Evolutionary conservation across 64 coral and sea anemone genomes (phyloP).

Genomic region (Cladopsammia gracilis): DNA sequence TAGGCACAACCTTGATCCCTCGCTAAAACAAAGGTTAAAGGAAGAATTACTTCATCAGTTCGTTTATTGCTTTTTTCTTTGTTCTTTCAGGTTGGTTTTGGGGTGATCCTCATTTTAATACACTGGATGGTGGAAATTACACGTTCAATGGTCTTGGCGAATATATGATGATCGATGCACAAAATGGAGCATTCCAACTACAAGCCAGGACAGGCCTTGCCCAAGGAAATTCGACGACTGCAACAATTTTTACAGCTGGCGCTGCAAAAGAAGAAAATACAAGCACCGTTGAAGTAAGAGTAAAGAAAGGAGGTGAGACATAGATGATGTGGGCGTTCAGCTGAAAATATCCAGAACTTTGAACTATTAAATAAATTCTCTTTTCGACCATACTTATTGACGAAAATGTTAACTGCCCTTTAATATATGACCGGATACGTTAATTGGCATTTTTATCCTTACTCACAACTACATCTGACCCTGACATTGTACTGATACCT

Average conservation of each 20-base stretch:
- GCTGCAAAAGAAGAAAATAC: slow-evolving; percentile 67
- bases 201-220: slow-evolving; percentile 68
- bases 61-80: not conserved
- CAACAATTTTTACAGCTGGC: slow-evolving; percentile 64
- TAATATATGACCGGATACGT: too few species aligned
- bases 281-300: slow-evolving; percentile 48
- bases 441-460: too few species aligned
- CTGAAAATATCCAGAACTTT: too few species aligned
- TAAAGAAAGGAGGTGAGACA: slow-evolving; percentile 20
- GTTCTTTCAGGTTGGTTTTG: slow-evolving; percentile 37
- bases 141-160: slow-evolving; percentile 75
- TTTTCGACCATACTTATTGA: not conserved
- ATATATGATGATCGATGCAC: slow-evolving; percentile 34
- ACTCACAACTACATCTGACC: too few species aligned
- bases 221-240: slow-evolving; percentile 15
- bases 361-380: not conserved
- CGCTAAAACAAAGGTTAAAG: too few species aligned
- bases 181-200: slow-evolving; percentile 55
- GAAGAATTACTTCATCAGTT: not conserved
- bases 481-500: too few species aligned
- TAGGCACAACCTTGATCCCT: too few species aligned
- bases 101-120: slow-evolving; percentile 67
- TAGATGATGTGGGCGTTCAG: not conserved
- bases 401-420: too few species aligned
- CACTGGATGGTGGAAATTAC: slow-evolving; percentile 61